phyloP scores from a whole-genome alignment of 2,113 vertebrate genomes.

The Sitta europaea region DNA sequence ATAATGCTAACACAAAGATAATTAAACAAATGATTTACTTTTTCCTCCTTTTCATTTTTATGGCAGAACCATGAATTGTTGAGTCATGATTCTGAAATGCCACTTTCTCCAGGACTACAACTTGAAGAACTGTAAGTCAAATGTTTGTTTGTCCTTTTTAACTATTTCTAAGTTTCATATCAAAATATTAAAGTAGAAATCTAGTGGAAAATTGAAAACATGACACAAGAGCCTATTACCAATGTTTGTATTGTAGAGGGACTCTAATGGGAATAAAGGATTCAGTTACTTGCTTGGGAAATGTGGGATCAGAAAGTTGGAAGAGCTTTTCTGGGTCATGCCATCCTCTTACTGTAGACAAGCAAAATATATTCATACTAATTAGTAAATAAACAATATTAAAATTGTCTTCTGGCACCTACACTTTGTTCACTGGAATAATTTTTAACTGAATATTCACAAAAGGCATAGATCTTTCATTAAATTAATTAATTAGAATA shows the following conservation, averaged over 20 bases:
- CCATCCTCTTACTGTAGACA: background rate
- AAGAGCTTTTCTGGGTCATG: background rate
- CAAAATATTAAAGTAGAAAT: background rate
- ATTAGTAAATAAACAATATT: background rate
- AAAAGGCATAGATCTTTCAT: background rate
- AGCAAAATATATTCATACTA: background rate
- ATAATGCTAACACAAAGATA: background rate
- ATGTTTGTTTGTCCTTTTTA: background rate
- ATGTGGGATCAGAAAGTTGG: background rate
- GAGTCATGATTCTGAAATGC: background rate
- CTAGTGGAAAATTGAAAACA: background rate
- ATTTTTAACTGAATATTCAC: background rate
- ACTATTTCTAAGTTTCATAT: background rate
- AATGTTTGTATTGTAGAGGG: background rate
- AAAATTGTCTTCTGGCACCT: background rate
- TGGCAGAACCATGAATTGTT: background rate
- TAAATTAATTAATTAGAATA: background rate
- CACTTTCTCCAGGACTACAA: background rate
- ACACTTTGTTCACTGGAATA: background rate
- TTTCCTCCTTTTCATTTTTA: slow-evolving; percentile 14
- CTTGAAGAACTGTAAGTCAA: slow-evolving; percentile 39
- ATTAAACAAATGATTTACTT: background rate
- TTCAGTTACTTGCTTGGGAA: background rate
- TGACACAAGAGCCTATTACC: background rate
- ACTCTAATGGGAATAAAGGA: background rate